Percentiles rank a stretch among this genome's conserved stretches.
Conservation (phyloP, 1,140 invertebrate genomes). For the Dinoponera quadriceps region DNA sequence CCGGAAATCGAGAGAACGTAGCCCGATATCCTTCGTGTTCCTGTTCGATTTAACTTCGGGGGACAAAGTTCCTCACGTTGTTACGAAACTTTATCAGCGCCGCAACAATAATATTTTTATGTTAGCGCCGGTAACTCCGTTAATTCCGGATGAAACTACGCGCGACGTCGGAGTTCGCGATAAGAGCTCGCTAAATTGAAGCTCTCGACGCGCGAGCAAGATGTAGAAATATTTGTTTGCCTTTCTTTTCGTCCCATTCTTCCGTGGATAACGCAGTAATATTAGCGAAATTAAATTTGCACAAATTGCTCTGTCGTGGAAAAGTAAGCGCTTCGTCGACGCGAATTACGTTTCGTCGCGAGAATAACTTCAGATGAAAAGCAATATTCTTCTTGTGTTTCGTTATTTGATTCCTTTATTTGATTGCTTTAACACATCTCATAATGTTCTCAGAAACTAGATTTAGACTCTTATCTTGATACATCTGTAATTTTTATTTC, state of each 20-base stretch:
- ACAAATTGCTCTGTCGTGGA: neutral
- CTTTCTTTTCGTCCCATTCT: neutral
- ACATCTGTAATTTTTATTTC: too few relatives aligned
- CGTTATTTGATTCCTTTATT: too few relatives aligned
- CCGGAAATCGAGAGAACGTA: constrained; percentile 71
- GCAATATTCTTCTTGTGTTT: too few relatives aligned
- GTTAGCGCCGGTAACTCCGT: constrained; percentile 27
- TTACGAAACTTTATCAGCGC: constrained; percentile 53
- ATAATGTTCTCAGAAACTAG: too few relatives aligned
- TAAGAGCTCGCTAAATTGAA: constrained; percentile 15
- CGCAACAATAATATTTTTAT: constrained; percentile 57
- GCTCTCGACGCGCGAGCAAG: neutral
- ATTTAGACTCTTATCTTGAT: too few relatives aligned
- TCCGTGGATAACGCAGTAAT: neutral
- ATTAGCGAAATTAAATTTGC: constrained; percentile 3
- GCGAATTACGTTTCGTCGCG: too few relatives aligned
- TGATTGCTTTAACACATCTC: too few relatives aligned
- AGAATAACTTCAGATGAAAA: too few relatives aligned
- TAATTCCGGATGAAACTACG: constrained; percentile 25
- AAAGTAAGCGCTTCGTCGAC: neutral
- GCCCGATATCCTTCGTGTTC: constrained; percentile 61
- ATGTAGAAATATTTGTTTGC: neutral
- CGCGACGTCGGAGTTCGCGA: constrained; percentile 3
- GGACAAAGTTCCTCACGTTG: constrained; percentile 41
- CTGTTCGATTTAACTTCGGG: constrained; percentile 62